Base-by-base conservation (phyloP, 1,140 invertebrate species). In the Pristionchus pacificus region DNA sequence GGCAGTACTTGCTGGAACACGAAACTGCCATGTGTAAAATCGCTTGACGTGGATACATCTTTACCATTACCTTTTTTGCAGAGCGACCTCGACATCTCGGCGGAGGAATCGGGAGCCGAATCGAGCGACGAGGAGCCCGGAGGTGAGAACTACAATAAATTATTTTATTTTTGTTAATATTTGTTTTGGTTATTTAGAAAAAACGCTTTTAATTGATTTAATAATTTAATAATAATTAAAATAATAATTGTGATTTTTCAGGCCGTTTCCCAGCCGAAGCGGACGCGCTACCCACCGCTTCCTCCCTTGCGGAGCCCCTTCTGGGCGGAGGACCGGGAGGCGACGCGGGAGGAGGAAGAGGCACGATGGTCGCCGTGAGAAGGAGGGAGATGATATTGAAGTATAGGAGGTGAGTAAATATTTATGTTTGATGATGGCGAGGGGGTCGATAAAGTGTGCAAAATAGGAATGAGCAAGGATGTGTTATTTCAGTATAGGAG, bases 1-100 rank as follows among this genome's bases (percentile, higher is more conserved):
- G 65, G 69, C 62, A 71, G 19, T 31, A 65, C n/a, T 61, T 65
- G 29, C n/a, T 58, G 13, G 65, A 66, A 15, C 59, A 49, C 24
- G 65, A 66, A 57, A n/a, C n/a, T n/a, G n/a, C n/a, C n/a, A n/a
- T n/a, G n/a, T n/a, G n/a, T n/a, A n/a, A n/a, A n/a, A n/a, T n/a
- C n/a, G n/a, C n/a, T n/a, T n/a, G n/a, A n/a, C n/a, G n/a, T n/a
- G n/a, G n/a, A n/a, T n/a, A n/a, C n/a, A n/a, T n/a, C n/a, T n/a
- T n/a, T n/a, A n/a, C n/a, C n/a, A n/a, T n/a, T n/a, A n/a, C n/a
- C n/a, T 38, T 58, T 15, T 29, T 19, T 1, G 49, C 24, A 1
- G 65, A 66, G 59, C 24, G 65, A 66, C 59, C 24, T 28, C 57
- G 32, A 58, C 49, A 1, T 66, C 57, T 24, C 38, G 65, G 13